Conservation (phyloP, 2,113 vertebrate genomes). For the Ceuthmochares aereus region DNA sequence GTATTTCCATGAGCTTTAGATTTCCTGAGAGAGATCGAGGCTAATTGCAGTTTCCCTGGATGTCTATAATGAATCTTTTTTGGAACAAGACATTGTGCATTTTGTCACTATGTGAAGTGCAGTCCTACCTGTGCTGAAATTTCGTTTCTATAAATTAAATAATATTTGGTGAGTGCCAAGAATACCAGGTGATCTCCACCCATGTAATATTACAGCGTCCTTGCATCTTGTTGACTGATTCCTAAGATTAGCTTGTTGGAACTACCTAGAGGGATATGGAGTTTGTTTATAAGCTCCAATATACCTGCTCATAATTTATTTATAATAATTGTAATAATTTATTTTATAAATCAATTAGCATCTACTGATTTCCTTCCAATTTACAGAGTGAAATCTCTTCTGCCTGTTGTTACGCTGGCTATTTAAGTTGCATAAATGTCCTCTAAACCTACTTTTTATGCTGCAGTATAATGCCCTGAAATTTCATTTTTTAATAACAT, state of each 20-base stretch:
- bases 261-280: neutral
- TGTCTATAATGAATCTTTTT: neutral
- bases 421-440: neutral
- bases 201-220: neutral
- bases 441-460: neutral
- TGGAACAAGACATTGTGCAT: neutral
- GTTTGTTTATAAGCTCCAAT: neutral
- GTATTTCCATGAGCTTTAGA: neutral
- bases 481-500: neutral
- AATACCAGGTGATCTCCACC: neutral
- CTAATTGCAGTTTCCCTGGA: neutral
- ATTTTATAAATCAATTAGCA: slow-evolving; percentile 5
- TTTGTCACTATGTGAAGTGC: neutral
- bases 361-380: neutral
- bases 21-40: neutral
- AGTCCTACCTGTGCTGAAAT: neutral
- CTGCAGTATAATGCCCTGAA: neutral
- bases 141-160: neutral
- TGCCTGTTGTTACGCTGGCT: neutral
- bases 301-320: slow-evolving; percentile 20
- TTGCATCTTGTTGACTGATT: neutral
- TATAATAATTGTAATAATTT: neutral
- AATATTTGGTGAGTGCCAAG: neutral
- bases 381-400: neutral
- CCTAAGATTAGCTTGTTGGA: neutral